Evolutionary conservation across 2,797 vertebrate species (phyloP), one percentile per base, ranked within the genome.

Genomic region (Gastrophryne carolinensis): DNA sequence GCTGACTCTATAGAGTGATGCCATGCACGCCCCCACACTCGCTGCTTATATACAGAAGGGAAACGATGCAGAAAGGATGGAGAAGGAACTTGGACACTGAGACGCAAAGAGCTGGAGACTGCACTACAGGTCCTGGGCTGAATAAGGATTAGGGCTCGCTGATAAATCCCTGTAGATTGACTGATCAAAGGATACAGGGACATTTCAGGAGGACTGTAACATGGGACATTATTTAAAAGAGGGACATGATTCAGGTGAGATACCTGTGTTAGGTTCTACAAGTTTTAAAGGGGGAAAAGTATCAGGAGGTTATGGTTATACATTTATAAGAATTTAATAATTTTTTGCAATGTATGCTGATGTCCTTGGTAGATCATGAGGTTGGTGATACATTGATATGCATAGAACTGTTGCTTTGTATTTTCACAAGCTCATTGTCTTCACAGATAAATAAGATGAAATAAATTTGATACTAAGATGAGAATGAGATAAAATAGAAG

Each of bases 161-260:
- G 24, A 13, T 12, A 27, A 41, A 27, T 47, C 27, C 8, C 19
- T 30, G 44, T 39, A 41, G 15, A 23, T 54, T 32, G 52, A 24
- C 50, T 27, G 50, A 52, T 52, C 11, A 39, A 50, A 8, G 13
- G 29, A 4, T 5, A 23, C 50, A 68, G 56, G 65, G 50, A 68
- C 50, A 39, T 26, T 34, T 27, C 64, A 50, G 21, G 4, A 50
- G 21, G 4, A 30, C n/a, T 32, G 7, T 52, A 9, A 21, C 44
- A n/a, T 53, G 50, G 5, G 65, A 34, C 30, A 56, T 39, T 32
- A 10, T 34, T 19, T 39, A 56, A 50, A 37, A 39, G 32, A 37
- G 49, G 50, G 65, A 26, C 65, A 29, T 32, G 49, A 53, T 39
- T 27, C 65, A 68, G 65, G 50, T 68, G 65, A 68, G 65, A 34